These are phyloP conservation scores for Drosophila seguyi DNA, from an alignment of 1,140 invertebrate species.

Conservation along the genomic window DNA sequence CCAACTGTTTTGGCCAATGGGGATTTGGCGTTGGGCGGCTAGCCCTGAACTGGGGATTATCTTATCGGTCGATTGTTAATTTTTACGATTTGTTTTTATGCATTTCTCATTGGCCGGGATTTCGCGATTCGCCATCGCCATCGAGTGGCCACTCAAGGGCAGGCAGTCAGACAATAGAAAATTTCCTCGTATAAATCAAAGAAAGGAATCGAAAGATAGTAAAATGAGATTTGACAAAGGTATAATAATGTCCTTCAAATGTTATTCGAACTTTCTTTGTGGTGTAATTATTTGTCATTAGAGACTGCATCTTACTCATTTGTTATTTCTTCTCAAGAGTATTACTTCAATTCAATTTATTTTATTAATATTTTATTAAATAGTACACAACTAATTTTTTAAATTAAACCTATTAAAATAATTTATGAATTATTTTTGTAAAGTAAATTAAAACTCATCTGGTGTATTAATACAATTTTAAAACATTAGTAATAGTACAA, in stretches of 20 bases:
- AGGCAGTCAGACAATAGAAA: conserved; percentile 17
- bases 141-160: conserved; percentile 37
- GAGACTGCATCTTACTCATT: background rate
- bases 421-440: background rate
- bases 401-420: background rate
- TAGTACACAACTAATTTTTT: background rate
- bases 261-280: conserved; percentile 6
- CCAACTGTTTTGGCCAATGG: conserved; percentile 38
- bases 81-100: conserved; percentile 63
- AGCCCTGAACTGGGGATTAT: conserved; percentile 57
- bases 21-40: conserved; percentile 33
- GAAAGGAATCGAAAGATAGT: conserved; percentile 10
- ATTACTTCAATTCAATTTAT: background rate
- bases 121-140: conserved; percentile 43
- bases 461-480: no score
- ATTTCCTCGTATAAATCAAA: conserved; percentile 33
- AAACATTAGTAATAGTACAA: no score
- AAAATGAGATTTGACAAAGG: background rate
- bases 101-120: conserved; percentile 43
- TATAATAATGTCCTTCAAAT: conserved; percentile 22
- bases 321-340: no score
- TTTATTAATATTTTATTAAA: background rate
- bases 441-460: background rate
- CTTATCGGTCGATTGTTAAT: conserved; percentile 50
- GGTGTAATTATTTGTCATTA: conserved; percentile 1